A percentile compares a stretch with the other conserved stretches of the same genome.
phyloP scores from a whole-genome alignment of 2,797 vertebrate species.

The Ceryle rudis region DNA sequence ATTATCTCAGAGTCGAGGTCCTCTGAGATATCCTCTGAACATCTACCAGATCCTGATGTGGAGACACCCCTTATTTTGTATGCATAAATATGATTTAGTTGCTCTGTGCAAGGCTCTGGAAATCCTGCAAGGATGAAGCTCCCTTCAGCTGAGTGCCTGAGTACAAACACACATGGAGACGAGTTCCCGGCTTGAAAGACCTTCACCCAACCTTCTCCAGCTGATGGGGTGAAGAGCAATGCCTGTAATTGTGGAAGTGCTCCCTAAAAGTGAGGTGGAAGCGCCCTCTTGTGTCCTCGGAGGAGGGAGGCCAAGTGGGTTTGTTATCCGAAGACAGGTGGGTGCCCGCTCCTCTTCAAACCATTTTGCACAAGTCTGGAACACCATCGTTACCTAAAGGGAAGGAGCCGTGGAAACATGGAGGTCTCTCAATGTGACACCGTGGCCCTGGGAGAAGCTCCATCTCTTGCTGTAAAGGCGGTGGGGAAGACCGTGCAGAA shows the following conservation, averaged over 20 bases:
- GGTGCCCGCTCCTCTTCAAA: fast-evolving
- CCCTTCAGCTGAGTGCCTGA: not conserved
- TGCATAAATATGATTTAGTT: not conserved
- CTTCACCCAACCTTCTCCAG: constrained; percentile 11
- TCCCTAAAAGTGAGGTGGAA: constrained; percentile 44
- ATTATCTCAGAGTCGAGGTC: not conserved
- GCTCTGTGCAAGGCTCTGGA: not conserved
- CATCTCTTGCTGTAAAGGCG: not conserved
- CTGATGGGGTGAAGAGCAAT: not conserved
- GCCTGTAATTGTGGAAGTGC: not conserved
- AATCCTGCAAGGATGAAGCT: not conserved
- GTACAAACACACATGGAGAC: not conserved
- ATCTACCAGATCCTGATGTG: not conserved
- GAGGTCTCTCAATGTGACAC: not conserved
- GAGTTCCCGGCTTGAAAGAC: not conserved
- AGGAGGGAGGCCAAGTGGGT: not conserved
- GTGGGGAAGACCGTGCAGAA: not conserved
- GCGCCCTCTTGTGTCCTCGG: constrained; percentile 60
- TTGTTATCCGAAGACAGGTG: not conserved
- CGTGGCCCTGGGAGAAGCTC: not conserved
- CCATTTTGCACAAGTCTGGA: fast-evolving
- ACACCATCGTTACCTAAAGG: not conserved
- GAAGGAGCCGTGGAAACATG: too few species aligned
- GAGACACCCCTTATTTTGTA: not conserved
- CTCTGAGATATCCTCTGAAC: not conserved